Evolutionary conservation across 2,113 vertebrate species (phyloP), one percentile per base, ranked within the genome.

Genomic region (Riparia riparia): DNA sequence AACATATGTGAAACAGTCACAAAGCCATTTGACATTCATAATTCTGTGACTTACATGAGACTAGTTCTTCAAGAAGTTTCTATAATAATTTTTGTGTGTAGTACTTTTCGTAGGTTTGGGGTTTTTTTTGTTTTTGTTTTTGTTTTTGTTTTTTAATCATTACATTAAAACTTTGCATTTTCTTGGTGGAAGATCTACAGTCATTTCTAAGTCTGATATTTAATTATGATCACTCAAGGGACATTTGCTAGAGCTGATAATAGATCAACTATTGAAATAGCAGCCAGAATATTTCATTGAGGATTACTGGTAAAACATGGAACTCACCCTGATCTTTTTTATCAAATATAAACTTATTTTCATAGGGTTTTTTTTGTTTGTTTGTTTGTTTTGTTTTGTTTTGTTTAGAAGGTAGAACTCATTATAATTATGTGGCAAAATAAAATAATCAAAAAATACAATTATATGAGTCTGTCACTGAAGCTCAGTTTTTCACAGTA

Each of bases 381-480:
- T 37, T 37, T 37, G 37, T 37, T 37, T 37, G 37, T 37, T 37
- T 7, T 37, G 7, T 37, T 7, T 37, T 37, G 9, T 8, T 37
- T 37, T 64, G 13, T 42, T 82, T 79, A 86, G 22, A 69, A 83
- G 21, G 5, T 34, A 79, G 19, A 72, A 80, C 7, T 18, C 12
- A 34, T 57, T 70, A 45, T 7, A 90, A 45, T 39, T 54, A 37
- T 19, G 7, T 17, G 5, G 24, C 6, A 76, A 58, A 61, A 64
- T 49, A 39, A 56, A 82, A 34, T 3, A 53, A 10, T 39, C 1
- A 42, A 64, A 69, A 63, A 73, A 28, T 32, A 8, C 4, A 41
- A 34, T 64, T 58, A 24, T 50, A 53, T 42, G 4, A n/a, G 0
- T 12, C 5, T 73, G 8, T 81, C 20, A 79, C 0, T 22, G 5